These are phyloP conservation scores for Clarias laeviceps DNA, from an alignment of 2,797 vertebrate genomes.

Conservation along the genomic window DNA sequence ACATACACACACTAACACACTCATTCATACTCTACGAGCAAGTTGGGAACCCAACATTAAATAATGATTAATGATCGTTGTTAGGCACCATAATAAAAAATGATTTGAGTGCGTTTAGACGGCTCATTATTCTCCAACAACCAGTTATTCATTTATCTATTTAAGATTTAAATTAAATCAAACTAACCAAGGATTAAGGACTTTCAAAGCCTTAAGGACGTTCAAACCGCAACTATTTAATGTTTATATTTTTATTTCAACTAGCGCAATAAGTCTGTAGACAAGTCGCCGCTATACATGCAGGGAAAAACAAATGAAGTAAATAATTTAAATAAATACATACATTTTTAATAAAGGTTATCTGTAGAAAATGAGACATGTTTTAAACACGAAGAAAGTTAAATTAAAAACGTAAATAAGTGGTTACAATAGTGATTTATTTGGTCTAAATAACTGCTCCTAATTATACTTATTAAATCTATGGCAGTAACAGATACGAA, in stretches of 20 bases:
- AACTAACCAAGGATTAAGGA: neutral
- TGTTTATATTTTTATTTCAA: neutral
- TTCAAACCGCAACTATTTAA: neutral
- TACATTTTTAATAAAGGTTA: neutral
- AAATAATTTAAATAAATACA: too few relatives aligned
- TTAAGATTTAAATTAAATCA: neutral
- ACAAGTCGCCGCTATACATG: neutral
- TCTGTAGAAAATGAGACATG: neutral
- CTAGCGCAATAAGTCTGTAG: neutral
- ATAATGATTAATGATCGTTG: neutral
- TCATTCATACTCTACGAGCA: too few relatives aligned
- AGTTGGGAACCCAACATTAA: neutral
- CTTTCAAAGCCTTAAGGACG: neutral
- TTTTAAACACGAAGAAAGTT: neutral
- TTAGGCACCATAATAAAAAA: neutral
- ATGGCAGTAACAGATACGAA: neutral
- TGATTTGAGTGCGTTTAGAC: neutral
- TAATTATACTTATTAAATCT: neutral
- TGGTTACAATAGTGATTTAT: neutral
- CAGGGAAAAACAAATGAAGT: neutral
- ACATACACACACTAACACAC: too few relatives aligned
- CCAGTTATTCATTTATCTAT: neutral
- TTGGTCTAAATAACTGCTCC: neutral
- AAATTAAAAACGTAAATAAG: neutral
- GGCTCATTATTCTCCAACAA: neutral